phyloP scores from a whole-genome alignment of 2,888 invertebrate species.

The Chrysodeixis includens region DNA sequence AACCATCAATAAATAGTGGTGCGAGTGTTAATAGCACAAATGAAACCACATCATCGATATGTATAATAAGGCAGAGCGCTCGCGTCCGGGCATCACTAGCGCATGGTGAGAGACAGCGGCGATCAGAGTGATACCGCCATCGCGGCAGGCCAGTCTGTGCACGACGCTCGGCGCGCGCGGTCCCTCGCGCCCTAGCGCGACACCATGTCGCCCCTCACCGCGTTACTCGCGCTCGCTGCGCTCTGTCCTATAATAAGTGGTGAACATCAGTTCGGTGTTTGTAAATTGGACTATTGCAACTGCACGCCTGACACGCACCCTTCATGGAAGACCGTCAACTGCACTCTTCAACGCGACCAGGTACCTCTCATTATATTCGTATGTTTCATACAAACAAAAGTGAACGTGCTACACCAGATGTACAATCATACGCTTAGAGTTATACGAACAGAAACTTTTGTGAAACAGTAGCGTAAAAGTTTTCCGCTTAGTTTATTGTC shows the following conservation, averaged over 20 bases:
- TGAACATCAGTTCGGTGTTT: constrained; percentile 78
- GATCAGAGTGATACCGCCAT: constrained; percentile 49
- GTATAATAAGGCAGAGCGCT: constrained; percentile 71
- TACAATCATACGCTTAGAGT: constrained; percentile 47
- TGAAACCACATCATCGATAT: constrained; percentile 77
- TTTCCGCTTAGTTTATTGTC: constrained; percentile 19
- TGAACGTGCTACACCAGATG: constrained; percentile 66
- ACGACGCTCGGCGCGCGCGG: constrained; percentile 77
- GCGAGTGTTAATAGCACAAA: constrained; percentile 63
- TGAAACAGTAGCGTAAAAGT: constrained; percentile 43
- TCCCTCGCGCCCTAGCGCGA: constrained; percentile 80
- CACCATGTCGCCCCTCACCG: constrained; percentile 76
- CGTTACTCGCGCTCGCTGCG: constrained; percentile 87
- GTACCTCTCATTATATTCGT: constrained; percentile 76
- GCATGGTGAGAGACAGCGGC: constrained; percentile 59
- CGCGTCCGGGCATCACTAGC: constrained; percentile 73
- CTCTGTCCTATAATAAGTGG: constrained; percentile 71
- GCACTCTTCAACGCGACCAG: constrained; percentile 90
- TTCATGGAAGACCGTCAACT: constrained; percentile 91
- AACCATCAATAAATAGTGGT: constrained; percentile 60
- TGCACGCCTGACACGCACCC: constrained; percentile 89
- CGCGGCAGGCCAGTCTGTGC: constrained; percentile 72
- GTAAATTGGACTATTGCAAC: constrained; percentile 87
- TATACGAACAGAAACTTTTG: constrained; percentile 52
- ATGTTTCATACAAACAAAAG: constrained; percentile 65